These are phyloP conservation scores for Rhorus exstirpatorius DNA, from an alignment of 2,888 invertebrate species.

Conservation along the genomic window DNA sequence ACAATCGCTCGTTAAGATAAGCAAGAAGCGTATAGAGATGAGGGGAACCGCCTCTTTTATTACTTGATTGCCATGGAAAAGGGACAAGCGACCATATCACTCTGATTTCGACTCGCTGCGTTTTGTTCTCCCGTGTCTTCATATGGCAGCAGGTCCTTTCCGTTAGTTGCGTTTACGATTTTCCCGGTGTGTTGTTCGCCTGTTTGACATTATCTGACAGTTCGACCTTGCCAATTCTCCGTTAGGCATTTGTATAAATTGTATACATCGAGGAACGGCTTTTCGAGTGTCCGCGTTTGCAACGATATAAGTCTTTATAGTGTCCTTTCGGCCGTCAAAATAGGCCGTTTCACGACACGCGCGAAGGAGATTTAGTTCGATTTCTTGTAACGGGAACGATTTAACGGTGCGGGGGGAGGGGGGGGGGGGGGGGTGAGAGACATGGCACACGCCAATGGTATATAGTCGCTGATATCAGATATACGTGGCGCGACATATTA, in stretches of 20 bases:
- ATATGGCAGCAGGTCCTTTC: constrained; percentile 35
- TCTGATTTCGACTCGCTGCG: constrained; percentile 68
- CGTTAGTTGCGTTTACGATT: constrained; percentile 41
- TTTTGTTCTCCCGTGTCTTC: constrained; percentile 29
- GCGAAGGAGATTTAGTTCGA: constrained; percentile 10
- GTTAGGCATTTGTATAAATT: too few species aligned
- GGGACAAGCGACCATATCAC: constrained; percentile 48
- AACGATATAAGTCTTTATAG: too few species aligned
- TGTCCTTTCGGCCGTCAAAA: too few species aligned
- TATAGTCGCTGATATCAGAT: constrained; percentile 40
- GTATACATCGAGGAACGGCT: constrained; percentile 5
- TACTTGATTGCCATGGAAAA: constrained; percentile 71
- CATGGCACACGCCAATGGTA: constrained; percentile 43
- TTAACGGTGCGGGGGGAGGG: too few species aligned
- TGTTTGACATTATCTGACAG: constrained; percentile 69
- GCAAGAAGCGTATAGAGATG: constrained; percentile 32
- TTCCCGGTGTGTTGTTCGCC: constrained; percentile 16
- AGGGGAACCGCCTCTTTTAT: constrained; percentile 71
- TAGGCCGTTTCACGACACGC: too few species aligned
- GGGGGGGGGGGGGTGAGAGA: constrained; percentile 35
- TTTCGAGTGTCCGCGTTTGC: neutral
- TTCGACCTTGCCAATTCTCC: constrained; percentile 57
- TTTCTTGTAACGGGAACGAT: constrained; percentile 9
- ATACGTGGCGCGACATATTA: constrained; percentile 53
- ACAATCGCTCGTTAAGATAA: constrained; percentile 78